Conservation (phyloP, 2,797 vertebrate species). For the Mionectes olivaceus region DNA sequence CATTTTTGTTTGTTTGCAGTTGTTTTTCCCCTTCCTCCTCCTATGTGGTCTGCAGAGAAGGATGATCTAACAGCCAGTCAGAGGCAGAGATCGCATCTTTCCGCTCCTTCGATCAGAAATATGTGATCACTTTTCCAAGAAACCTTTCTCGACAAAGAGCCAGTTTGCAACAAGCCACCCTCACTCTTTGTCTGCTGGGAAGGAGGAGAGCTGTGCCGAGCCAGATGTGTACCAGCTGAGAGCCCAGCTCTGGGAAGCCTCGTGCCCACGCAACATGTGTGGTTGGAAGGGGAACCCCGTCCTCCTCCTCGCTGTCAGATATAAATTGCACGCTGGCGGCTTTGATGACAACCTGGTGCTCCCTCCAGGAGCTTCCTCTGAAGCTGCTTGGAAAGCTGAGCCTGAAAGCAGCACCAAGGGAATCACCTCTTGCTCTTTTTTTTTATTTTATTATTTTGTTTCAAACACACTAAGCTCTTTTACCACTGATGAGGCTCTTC, state of each 20-base stretch:
- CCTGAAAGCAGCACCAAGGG: constrained; percentile 4
- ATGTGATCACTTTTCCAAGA: background rate
- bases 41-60: constrained; percentile 29
- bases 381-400: background rate
- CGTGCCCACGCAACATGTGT: background rate
- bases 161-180: background rate
- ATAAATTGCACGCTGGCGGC: background rate
- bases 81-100: constrained; percentile 4
- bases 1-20: constrained; percentile 64
- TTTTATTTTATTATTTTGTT: background rate
- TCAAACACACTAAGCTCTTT: background rate
- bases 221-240: constrained; percentile 39
- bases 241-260: background rate
- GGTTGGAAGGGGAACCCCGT: constrained; percentile 30
- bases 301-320: background rate
- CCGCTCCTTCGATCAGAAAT: background rate
- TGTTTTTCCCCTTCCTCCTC: constrained; percentile 46
- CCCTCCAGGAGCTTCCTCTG: constrained; percentile 49
- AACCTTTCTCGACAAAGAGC: background rate
- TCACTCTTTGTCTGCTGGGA: background rate
- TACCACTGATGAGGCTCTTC: background rate
- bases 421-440: background rate
- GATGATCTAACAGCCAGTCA: background rate
- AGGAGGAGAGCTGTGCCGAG: background rate
- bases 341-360: constrained; percentile 61